phyloP scores from a whole-genome alignment of 2,888 invertebrate species.

The Orgyia antiqua region DNA sequence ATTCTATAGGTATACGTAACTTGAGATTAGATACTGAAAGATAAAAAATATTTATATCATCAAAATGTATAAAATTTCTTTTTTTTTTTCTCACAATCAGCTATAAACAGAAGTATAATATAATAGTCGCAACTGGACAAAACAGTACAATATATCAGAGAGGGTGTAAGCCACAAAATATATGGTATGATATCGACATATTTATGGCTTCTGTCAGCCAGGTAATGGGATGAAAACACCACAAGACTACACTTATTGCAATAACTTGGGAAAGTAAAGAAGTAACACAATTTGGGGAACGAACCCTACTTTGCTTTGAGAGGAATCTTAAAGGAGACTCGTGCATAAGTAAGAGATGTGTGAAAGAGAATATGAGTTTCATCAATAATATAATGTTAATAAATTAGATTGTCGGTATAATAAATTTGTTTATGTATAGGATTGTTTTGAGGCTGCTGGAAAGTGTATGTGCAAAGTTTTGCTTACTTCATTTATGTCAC shows the following conservation, averaged over 20 bases:
- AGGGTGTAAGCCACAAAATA: slow-evolving; percentile 45
- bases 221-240: slow-evolving; percentile 75
- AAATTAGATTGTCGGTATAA: slow-evolving; percentile 44
- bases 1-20: too few species aligned
- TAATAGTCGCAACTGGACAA: slow-evolving; percentile 24
- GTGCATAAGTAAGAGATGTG: slow-evolving; percentile 51
- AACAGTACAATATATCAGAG: slow-evolving; percentile 39
- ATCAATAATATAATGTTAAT: slow-evolving; percentile 38
- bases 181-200: slow-evolving; percentile 60
- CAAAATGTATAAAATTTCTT: background rate
- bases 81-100: background rate
- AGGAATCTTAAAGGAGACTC: slow-evolving; percentile 30
- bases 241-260: slow-evolving; percentile 44
- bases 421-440: too few species aligned
- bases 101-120: slow-evolving; percentile 12
- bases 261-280: slow-evolving; percentile 56
- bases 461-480: too few species aligned
- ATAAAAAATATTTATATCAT: too few species aligned
- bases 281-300: slow-evolving; percentile 48
- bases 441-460: too few species aligned
- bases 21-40: too few species aligned
- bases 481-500: too few species aligned
- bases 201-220: slow-evolving; percentile 69
- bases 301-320: slow-evolving; percentile 2
- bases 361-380: slow-evolving; percentile 38